A percentile compares a stretch with the other conserved stretches of the same genome.
phyloP scores from a whole-genome alignment of 2,888 invertebrate genomes.

The Punctoribates punctum region DNA sequence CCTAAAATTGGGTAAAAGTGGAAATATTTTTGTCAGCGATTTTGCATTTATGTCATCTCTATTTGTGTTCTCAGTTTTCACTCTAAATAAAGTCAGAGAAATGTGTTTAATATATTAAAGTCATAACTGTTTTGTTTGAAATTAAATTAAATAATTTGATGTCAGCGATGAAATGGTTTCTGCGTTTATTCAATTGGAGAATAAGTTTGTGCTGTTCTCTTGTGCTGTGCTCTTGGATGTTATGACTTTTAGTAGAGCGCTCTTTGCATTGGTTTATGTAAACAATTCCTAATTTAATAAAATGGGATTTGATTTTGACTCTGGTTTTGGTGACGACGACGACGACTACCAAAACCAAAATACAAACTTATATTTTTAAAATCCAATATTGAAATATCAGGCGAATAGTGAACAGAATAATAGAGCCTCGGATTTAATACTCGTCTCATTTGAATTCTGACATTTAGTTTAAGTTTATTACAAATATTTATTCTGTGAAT shows the following conservation, averaged over 20 bases:
- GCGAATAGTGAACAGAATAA: no score
- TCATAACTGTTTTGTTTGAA: conserved; percentile 6
- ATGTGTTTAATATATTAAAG: background rate
- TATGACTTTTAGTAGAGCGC: background rate
- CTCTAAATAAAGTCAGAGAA: no score
- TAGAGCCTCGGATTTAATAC: no score
- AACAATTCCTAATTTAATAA: conserved; percentile 7
- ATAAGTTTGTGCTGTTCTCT: background rate
- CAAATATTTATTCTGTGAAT: conserved; percentile 10
- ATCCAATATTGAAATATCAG: background rate
- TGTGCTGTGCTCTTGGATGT: background rate
- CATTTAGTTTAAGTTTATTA: background rate
- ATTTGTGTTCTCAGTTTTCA: no score
- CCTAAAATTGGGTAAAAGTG: no score
- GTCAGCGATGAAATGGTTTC: background rate
- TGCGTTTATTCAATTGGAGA: background rate
- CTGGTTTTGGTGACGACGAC: background rate
- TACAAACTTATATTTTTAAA: background rate
- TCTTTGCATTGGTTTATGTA: background rate
- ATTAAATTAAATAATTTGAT: background rate
- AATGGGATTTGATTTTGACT: background rate
- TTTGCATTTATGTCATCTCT: background rate
- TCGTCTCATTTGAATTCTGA: conserved; percentile 2
- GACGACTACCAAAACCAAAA: background rate
- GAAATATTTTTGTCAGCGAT: background rate